A percentile compares a stretch with the other conserved stretches of the same genome.
These are phyloP conservation scores for Brienomyrus brachyistius DNA, from an alignment of 2,113 vertebrate species.

Conservation along the genomic window DNA sequence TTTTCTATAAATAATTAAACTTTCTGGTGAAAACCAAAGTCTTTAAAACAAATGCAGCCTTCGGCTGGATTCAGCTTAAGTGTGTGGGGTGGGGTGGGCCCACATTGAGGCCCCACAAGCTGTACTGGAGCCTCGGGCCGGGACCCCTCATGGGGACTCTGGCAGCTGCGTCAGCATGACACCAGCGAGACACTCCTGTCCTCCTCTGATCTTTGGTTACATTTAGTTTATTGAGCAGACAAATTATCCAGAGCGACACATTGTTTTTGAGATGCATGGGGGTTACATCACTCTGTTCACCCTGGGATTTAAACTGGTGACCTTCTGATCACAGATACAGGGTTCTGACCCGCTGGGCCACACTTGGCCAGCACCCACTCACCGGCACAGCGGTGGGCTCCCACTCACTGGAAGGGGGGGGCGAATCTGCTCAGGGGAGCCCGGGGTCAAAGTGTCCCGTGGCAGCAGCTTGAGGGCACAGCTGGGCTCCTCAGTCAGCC, in stretches of 20 bases:
- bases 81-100: not conserved
- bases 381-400: slow-evolving; percentile 39
- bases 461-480: slow-evolving; percentile 24
- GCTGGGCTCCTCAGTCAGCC: slow-evolving; percentile 64
- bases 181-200: not conserved
- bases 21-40: not conserved
- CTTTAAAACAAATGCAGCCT: not conserved
- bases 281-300: not conserved
- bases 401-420: slow-evolving; percentile 33
- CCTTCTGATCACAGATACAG: not conserved
- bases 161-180: not conserved
- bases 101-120: not conserved
- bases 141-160: not conserved
- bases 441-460: slow-evolving; percentile 53
- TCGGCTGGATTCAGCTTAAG: not conserved
- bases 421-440: slow-evolving; percentile 50
- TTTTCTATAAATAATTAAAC: not conserved
- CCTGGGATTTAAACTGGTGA: not conserved
- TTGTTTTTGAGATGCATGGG: not conserved
- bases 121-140: too few relatives aligned
- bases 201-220: not conserved
- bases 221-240: not conserved
- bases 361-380: not conserved
- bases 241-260: too few relatives aligned
- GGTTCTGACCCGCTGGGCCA: not conserved